phyloP scores from a whole-genome alignment of 2,113 vertebrate species.

The Oreotrochilus melanogaster region DNA sequence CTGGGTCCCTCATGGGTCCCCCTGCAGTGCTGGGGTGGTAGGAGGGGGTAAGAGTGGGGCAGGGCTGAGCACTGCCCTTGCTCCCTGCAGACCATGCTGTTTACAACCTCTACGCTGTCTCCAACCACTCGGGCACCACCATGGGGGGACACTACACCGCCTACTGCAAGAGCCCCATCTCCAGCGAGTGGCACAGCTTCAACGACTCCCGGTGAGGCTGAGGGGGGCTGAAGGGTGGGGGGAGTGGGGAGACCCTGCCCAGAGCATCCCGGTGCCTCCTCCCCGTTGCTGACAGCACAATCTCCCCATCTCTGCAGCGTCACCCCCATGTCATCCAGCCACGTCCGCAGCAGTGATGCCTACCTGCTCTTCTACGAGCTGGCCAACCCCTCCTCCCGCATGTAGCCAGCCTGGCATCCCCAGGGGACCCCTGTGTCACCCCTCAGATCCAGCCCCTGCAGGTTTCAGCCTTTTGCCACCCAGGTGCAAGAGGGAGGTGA shows the following conservation, averaged over 20 bases:
- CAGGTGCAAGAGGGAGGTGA: constrained; percentile 14
- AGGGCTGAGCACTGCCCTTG: not conserved
- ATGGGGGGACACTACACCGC: constrained; percentile 96
- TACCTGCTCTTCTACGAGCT: constrained; percentile 97
- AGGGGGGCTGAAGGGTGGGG: accelerated
- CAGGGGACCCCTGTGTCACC: not conserved
- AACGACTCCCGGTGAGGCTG: constrained; percentile 91
- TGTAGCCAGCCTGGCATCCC: constrained; percentile 73
- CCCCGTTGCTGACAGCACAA: not conserved
- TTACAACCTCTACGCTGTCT: constrained; percentile 95
- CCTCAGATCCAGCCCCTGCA: not conserved
- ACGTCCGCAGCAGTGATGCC: constrained; percentile 95
- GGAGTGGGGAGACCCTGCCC: not conserved
- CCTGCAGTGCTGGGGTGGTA: accelerated
- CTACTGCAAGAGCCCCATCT: constrained; percentile 89
- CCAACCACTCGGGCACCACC: constrained; percentile 95
- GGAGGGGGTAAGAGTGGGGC: not conserved
- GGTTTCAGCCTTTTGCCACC: not conserved
- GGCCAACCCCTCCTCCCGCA: constrained; percentile 87
- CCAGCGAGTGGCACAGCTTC: constrained; percentile 93
- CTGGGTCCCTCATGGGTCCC: not conserved
- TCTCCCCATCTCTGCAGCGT: constrained; percentile 78
- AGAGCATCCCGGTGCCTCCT: accelerated
- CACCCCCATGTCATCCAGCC: constrained; percentile 94
- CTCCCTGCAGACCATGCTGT: constrained; percentile 82